Evolutionary conservation across 2,113 vertebrate genomes (phyloP), one percentile per base, ranked within the genome.

Genomic region (Benitochromis conjunctus): DNA sequence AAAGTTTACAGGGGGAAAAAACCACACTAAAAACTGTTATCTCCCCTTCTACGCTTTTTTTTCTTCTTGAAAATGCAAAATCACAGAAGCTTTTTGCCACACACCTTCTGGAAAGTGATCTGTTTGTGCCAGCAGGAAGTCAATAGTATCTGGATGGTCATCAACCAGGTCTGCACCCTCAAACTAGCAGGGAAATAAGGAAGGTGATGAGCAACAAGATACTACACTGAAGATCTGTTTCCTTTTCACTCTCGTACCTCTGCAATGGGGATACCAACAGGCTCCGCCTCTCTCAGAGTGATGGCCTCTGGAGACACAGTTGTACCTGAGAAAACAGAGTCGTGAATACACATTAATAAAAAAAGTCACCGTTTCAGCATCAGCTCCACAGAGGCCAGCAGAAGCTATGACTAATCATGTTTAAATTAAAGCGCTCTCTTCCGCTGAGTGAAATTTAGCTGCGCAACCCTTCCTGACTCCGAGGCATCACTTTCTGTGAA

Each of bases 251-350:
- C 43, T 6, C 29, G 38, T 81, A 97, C 97, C 94, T 97, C 96
- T 6, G 96, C 76, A 1, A 7, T 8, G 7, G 95, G 94, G 78
- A 97, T 34, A 0, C 38, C 5, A 7, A 93, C 86, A 1, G 95
- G 96, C 71, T 96, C 95, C 0, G 3, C 55, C 81, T 98, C 97
- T 34, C 8, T 92, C 80, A 98, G 83, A 0, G 97, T 98, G 92
- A 98, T 98, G 71, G 24, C 69, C 1, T 97, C 96, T 6, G 94
- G 95, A 14, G 96, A 87, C 2, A 92, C 94, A 3, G 95, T 96
- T 14, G 95, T 86, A 34, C 21, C 96, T 96, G 88, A 1, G 16
- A 62, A 11, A 55, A n/a, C 51, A 11, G 9, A n/a, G 36, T 7
- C 10, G 4, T 79, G 48, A 29, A 7, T 74, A 11, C 8, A 54